phyloP scores from a whole-genome alignment of 2,113 vertebrate genomes.

The Elgaria multicarinata region DNA sequence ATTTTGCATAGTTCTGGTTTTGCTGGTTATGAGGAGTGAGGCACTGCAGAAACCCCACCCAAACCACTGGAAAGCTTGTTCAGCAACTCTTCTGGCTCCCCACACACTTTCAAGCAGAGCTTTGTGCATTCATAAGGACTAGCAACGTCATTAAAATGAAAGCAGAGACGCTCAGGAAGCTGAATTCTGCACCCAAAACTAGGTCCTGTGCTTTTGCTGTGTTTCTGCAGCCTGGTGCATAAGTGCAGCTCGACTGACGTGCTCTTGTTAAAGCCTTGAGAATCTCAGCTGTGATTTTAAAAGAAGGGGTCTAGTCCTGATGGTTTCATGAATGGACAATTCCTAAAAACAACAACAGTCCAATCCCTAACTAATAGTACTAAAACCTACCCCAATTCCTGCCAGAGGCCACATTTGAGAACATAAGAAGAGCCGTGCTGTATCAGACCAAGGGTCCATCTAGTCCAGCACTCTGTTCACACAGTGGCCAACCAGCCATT shows the following conservation, averaged over 20 bases:
- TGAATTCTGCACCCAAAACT: neutral
- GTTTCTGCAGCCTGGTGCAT: neutral
- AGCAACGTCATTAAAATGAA: neutral
- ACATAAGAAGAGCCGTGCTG: too few species aligned
- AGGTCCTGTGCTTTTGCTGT: too few species aligned
- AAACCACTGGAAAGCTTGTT: neutral
- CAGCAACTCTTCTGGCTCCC: neutral
- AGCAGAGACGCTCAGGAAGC: neutral
- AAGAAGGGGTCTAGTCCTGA: neutral
- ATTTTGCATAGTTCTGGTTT: constrained; percentile 10
- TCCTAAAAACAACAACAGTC: too few species aligned
- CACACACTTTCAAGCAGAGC: neutral
- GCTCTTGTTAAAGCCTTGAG: neutral
- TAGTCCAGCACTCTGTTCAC: too few species aligned
- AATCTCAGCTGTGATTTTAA: neutral
- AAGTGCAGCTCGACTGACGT: neutral
- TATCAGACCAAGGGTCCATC: too few species aligned
- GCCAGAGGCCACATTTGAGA: neutral
- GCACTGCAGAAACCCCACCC: neutral
- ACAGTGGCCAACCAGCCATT: too few species aligned
- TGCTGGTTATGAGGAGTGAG: neutral
- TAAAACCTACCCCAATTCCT: neutral
- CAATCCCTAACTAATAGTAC: too few species aligned
- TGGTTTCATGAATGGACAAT: neutral
- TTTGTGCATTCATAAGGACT: neutral